Evolutionary conservation across 2,888 invertebrate species (phyloP), one percentile per base, ranked within the genome.

Genomic region (Oxystoma pomonae): DNA sequence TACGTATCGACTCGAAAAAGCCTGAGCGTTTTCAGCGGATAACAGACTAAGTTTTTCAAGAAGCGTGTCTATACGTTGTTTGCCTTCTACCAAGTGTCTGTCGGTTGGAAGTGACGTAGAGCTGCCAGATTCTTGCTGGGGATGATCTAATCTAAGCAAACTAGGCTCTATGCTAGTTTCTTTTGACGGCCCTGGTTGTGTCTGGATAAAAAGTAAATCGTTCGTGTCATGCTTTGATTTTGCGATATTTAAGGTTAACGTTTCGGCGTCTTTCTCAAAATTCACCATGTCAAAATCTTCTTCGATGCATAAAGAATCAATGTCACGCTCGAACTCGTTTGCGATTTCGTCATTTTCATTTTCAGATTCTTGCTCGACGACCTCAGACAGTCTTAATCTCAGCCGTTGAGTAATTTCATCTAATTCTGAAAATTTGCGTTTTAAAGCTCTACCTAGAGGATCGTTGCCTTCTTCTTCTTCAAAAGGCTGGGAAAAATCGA

Each of bases 331-430:
- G 70, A 86, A 86, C 71, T 87, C 84, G 55, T 83, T 83, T 16
- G 81, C 81, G 68, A 81, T 82, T 53, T 78, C 79, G 63, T 77
- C 77, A 16, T 75, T 76, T 1, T 72, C 78, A 49, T 81, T 81
- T 3, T 82, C 81, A 58, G 83, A 82, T 2, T 81, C 81, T 1
- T 81, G 81, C 17, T 81, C 83, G 0, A 86, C 86, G 0, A 87
- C 85, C 70, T 85, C 83, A 20, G 82, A 81, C 49, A 87, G 75
- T 16, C 87, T 64, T 53, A 83, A 80, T 62, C 84, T 81, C 63
- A 87, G 75, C 61, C 87, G 80, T 73, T 85, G 83, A 1, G 86
- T 87, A 57, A 87, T 87, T 75, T 85, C 85, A 70, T 87, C 86
- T 35, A 87, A 72, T 75, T 87, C 87, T 0, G 81, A 83, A 66